Conservation (phyloP, 1,140 invertebrate species). For the Bicyclus anynana region DNA sequence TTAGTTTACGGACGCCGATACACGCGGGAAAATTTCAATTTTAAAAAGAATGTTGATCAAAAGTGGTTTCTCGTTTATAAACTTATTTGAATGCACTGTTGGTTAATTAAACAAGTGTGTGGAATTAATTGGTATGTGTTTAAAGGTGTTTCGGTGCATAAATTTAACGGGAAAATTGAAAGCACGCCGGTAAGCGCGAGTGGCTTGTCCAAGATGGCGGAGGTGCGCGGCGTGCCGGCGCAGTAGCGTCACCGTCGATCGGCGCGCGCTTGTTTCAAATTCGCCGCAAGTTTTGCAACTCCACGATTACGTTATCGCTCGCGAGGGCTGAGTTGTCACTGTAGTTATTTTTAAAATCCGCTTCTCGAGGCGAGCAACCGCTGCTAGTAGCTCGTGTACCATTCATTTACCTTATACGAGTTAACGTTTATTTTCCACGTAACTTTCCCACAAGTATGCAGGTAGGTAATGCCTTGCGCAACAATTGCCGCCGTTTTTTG, state of each 20-base stretch:
- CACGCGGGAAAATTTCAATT: slow-evolving; percentile 64
- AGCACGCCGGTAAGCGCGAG: slow-evolving; percentile 60
- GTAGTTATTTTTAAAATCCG: slow-evolving; percentile 70
- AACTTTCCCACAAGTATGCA: slow-evolving; percentile 67
- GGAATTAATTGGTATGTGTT: neutral
- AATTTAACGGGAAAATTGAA: slow-evolving; percentile 50
- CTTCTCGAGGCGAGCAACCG: slow-evolving; percentile 38
- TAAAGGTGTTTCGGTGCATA: slow-evolving; percentile 25
- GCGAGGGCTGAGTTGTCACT: slow-evolving; percentile 67
- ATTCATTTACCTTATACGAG: slow-evolving; percentile 30
- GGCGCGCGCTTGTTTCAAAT: slow-evolving; percentile 70
- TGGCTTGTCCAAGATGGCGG: slow-evolving; percentile 65
- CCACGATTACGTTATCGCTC: slow-evolving; percentile 58
- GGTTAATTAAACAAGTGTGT: neutral
- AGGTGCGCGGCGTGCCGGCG: slow-evolving; percentile 71
- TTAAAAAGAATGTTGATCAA: neutral
- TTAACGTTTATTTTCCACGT: slow-evolving; percentile 57
- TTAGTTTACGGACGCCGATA: slow-evolving; percentile 44
- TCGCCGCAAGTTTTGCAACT: slow-evolving; percentile 65
- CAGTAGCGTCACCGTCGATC: slow-evolving; percentile 60
- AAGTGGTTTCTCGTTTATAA: neutral
- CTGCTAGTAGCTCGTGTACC: slow-evolving; percentile 50
- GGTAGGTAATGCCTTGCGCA: slow-evolving; percentile 55
- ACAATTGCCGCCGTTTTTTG: slow-evolving; percentile 61
- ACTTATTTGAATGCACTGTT: neutral